These are phyloP conservation scores for Spilarctia lutea DNA, from an alignment of 2,888 invertebrate species.

Conservation along the genomic window DNA sequence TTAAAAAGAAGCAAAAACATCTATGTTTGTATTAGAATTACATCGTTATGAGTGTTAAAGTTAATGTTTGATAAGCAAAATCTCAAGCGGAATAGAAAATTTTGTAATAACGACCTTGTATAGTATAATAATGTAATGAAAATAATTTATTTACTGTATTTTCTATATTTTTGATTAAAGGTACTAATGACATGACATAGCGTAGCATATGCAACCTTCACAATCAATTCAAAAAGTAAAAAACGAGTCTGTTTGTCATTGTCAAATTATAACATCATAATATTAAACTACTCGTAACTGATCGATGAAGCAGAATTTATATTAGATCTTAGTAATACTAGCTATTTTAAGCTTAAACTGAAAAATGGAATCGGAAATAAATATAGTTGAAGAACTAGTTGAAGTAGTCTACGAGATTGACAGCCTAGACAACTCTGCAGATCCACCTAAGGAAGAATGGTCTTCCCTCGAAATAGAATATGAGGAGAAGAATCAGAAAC, in stretches of 20 bases:
- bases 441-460: constrained; percentile 72
- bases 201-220: not conserved
- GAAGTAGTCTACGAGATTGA: constrained; percentile 39
- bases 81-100: too few species aligned
- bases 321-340: not conserved
- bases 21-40: too few species aligned
- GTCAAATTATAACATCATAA: not conserved
- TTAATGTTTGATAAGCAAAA: too few species aligned
- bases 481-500: constrained; percentile 49
- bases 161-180: too few species aligned
- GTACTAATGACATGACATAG: not conserved
- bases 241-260: not conserved
- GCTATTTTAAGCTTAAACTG: not conserved
- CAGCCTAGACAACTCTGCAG: constrained; percentile 63
- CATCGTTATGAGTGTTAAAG: too few species aligned
- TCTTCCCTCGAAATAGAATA: constrained; percentile 62
- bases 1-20: too few species aligned
- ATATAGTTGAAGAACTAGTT: not conserved
- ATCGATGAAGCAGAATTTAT: not conserved
- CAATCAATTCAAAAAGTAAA: not conserved
- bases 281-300: not conserved
- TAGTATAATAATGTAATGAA: too few species aligned
- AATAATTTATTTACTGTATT: too few species aligned
- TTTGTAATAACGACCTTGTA: too few species aligned
- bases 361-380: not conserved